Conservation (phyloP, 1,140 invertebrate genomes). For the Asobara japonica region DNA sequence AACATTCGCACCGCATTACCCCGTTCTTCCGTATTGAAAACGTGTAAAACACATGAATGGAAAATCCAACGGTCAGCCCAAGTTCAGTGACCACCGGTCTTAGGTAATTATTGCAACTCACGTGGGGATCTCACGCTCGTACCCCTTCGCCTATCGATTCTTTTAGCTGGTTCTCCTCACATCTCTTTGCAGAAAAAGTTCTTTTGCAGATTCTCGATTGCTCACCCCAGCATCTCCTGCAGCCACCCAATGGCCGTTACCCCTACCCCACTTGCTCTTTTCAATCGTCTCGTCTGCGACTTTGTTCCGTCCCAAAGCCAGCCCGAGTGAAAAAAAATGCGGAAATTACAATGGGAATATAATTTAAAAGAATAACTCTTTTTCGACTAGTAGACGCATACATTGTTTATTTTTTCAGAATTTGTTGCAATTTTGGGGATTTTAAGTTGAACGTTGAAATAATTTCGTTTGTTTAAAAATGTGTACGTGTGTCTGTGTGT, state of each 20-base stretch:
- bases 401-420: too few relatives aligned
- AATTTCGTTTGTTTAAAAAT: too few relatives aligned
- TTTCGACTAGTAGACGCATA: too few relatives aligned
- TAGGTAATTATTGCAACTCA: conserved; percentile 61
- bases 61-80: conserved; percentile 26
- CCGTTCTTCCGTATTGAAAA: neutral
- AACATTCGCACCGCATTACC: too few relatives aligned
- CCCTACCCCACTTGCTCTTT: neutral
- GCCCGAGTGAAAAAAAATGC: too few relatives aligned
- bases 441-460: too few relatives aligned
- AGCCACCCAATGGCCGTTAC: conserved; percentile 33
- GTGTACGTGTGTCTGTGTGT: too few relatives aligned
- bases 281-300: conserved; percentile 29
- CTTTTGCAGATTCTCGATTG: conserved; percentile 31
- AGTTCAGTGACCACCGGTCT: conserved; percentile 52
- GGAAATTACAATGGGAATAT: too few relatives aligned
- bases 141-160: conserved; percentile 37
- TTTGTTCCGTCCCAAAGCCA: too few relatives aligned
- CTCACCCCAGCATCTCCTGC: conserved; percentile 32
- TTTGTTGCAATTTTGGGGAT: too few relatives aligned
- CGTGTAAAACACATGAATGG: conserved; percentile 5
- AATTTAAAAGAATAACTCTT: too few relatives aligned
- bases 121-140: conserved; percentile 58
- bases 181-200: conserved; percentile 19
- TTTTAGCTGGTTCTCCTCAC: conserved; percentile 20